These are phyloP conservation scores for Orthosia gracilis DNA, from an alignment of 2,888 invertebrate species.

Conservation along the genomic window DNA sequence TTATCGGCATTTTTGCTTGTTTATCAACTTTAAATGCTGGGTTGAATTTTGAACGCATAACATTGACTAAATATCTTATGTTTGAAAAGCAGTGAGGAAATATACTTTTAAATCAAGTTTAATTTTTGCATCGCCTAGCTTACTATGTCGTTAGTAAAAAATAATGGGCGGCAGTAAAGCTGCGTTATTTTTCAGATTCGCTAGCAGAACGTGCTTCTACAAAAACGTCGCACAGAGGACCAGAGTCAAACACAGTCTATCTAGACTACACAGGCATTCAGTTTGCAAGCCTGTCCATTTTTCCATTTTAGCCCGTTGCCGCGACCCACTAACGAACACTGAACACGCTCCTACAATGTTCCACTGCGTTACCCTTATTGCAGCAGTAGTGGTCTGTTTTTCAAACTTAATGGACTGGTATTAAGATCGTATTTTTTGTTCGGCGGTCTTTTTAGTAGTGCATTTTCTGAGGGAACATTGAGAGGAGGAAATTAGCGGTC, in stretches of 20 bases:
- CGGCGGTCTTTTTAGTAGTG: not conserved
- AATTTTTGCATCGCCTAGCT: no score
- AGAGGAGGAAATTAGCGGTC: not conserved
- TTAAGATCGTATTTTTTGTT: conserved; percentile 27
- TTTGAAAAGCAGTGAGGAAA: not conserved
- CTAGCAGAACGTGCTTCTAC: not conserved
- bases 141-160: no score
- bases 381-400: conserved; percentile 37
- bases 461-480: conserved; percentile 2
- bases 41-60: no score
- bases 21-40: not conserved
- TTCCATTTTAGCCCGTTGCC: conserved; percentile 22
- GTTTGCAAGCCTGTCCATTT: conserved; percentile 28
- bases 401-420: conserved; percentile 38
- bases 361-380: conserved; percentile 41
- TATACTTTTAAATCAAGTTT: not conserved
- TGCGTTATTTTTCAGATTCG: no score
- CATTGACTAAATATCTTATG: no score
- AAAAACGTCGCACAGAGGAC: not conserved
- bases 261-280: not conserved
- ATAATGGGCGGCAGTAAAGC: no score
- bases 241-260: not conserved
- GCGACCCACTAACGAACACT: conserved; percentile 30
- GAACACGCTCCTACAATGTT: conserved; percentile 39
- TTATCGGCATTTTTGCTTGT: not conserved